A percentile compares a stretch with the other conserved stretches of the same genome.
Conservation (phyloP, 2,797 vertebrate genomes). For the Poecile montanus region DNA sequence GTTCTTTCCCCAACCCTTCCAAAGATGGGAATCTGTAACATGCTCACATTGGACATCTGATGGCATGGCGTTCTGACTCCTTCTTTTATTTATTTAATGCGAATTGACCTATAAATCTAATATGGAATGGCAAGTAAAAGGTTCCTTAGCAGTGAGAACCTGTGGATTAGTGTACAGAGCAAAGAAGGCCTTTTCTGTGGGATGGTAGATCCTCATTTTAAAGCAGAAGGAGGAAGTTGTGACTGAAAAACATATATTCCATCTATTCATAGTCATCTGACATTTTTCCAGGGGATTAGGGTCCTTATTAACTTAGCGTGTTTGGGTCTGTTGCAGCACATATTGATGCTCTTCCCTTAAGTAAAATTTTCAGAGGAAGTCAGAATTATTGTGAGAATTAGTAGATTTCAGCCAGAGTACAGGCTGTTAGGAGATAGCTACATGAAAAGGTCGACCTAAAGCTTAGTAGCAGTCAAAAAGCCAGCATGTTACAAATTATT, state of each 20-base stretch:
- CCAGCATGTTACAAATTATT: background rate
- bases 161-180: background rate
- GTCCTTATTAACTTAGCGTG: background rate
- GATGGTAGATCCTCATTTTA: background rate
- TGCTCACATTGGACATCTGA: background rate
- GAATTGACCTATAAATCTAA: background rate
- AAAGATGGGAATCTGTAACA: background rate
- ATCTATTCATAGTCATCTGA: background rate
- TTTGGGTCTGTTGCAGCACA: background rate
- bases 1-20: background rate
- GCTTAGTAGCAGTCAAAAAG: background rate
- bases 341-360: background rate
- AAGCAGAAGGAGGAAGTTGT: background rate
- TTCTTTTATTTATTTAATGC: background rate
- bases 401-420: background rate
- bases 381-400: background rate
- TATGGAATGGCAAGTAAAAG: background rate
- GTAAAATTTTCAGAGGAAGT: background rate
- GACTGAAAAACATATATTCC: background rate
- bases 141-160: background rate
- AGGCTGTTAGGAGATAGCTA: background rate
- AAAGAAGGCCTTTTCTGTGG: background rate
- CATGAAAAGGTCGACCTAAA: background rate
- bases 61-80: background rate
- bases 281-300: background rate